These are phyloP conservation scores for Pseudomyrmex dendroicus DNA, from an alignment of 1,140 invertebrate species.

Conservation along the genomic window DNA sequence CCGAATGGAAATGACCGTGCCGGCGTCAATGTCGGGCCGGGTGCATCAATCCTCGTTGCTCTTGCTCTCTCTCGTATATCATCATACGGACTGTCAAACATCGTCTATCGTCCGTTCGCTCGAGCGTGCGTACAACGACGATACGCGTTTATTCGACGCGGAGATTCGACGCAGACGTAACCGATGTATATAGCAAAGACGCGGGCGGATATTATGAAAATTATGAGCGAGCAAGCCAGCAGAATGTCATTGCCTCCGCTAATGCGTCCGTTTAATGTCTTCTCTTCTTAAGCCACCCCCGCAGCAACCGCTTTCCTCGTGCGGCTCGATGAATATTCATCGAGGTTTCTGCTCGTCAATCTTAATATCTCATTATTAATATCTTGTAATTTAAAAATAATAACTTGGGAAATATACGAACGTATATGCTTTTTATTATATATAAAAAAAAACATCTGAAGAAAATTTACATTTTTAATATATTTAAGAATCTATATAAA, in stretches of 20 bases:
- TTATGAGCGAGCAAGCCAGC: conserved; percentile 1
- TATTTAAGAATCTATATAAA: too few species aligned
- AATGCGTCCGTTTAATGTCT: conserved; percentile 52
- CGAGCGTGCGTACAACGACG: conserved; percentile 8
- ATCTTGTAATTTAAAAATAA: too few species aligned
- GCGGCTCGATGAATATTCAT: conserved; percentile 54
- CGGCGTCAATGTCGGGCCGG: conserved; percentile 21
- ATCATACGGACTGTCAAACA: conserved; percentile 31
- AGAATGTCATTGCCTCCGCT: conserved; percentile 39
- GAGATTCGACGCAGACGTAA: too few species aligned
- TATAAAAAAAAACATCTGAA: too few species aligned
- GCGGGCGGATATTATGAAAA: conserved; percentile 9
- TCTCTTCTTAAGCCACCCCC: conserved; percentile 51
- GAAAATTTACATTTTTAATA: too few species aligned
- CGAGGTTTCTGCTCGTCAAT: not conserved
- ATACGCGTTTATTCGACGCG: too few species aligned
- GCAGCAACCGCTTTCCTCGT: conserved; percentile 31
- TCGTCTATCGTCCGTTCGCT: conserved; percentile 11
- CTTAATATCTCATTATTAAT: not conserved
- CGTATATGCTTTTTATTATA: too few species aligned
- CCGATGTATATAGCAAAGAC: not conserved
- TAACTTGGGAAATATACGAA: too few species aligned
- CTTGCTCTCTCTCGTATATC: conserved; percentile 19
- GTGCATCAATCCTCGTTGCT: conserved; percentile 1
- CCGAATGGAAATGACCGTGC: not conserved